Base-by-base conservation (phyloP, 2,113 vertebrate species). In the Leptosomus discolor region DNA sequence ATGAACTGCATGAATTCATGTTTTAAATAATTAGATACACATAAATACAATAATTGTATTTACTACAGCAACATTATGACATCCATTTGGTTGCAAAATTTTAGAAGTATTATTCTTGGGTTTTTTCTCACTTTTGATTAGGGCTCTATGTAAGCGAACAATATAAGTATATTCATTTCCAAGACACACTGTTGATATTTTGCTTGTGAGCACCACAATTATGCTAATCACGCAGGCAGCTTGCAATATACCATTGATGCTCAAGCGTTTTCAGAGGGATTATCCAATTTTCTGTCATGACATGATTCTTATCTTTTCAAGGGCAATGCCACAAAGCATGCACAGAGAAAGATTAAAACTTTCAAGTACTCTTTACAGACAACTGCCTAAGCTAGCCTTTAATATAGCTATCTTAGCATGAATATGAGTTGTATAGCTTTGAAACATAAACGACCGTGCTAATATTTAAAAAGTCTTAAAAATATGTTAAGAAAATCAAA, bases 251-350 rank as follows among this genome's bases (percentile, higher is more conserved):
- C 91, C 88, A 97, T 26, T 94, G 93, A 92, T 90, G 96, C 96
- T 97, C 95, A 90, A 97, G 96, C 80, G 17, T 97, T 86, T 97
- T 96, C 92, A 77, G 85, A 97, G 95, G 94, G 61, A 64, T 97
- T 94, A 97, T 96, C 97, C 96, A 93, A 97, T 97, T 97, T 97
- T 95, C 96, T 96, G 93, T 90, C 96, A 98, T 97, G 98, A 96
- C 97, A 97, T 98, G 98, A 98, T 98, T 98, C 98, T 99, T 99
- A 99, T 99, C 99, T 99, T 99, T 99, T 98, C 98, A 99, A 98
- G 98, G 98, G 97, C 95, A 98, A 96, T 98, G 98, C 98, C 98
- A 99, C 98, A 98, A 98, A 98, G 98, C 99, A 99, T 99, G 99
- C 99, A 99, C 97, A 98, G 98, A 99, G 98, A 98, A 97, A 98